Evolutionary conservation across 1,140 invertebrate genomes (phyloP), one percentile per base, ranked within the genome.

Genomic region (Caenorhabditis brenneri): DNA sequence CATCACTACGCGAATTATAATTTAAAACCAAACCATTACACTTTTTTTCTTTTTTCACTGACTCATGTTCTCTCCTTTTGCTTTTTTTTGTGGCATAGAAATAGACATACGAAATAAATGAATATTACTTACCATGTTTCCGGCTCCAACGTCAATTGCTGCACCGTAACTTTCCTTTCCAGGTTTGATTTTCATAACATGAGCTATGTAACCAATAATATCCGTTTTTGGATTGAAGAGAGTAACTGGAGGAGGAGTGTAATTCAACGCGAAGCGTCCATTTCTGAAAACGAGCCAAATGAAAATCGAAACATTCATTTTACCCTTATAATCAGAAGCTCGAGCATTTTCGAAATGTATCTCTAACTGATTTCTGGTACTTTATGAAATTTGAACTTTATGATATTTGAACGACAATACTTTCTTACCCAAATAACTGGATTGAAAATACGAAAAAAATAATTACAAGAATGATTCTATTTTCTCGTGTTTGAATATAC

Each of bases 1-100:
- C 82, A 22, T 79, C 65, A 9, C 24, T 48, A 29, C 33, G 82
- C 2, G 82, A 83, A 36, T 46, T 83, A 27, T 51, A 42, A 39
- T 33, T 36, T 7, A 46, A 48, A 39, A 10, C 29, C 22, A 16
- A 4, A 48, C 29, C 24, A 48, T 48, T n/a, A 49, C 16, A 22
- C 16, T 5, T 80, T 39, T 24, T 24, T 42, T 36, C 29, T 15
- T 33, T 7, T 74, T 46, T 27, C 10, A 12, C 19, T 42, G 4
- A 7, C 5, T 22, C 27, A 10, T 29, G 6, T 22, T 9, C 24
- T 74, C 6, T 46, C 10, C 65, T 46, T 5, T 74, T 3, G 36
- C 65, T 22, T 46, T 74, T 74, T 24, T 24, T 42, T 74, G 65
- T 74, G 7, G 10, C 31, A 39, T 65, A 65, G 58, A 65, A 16